These are phyloP conservation scores for Chloroceryle inda DNA, from an alignment of 2,797 vertebrate species.

Conservation along the genomic window DNA sequence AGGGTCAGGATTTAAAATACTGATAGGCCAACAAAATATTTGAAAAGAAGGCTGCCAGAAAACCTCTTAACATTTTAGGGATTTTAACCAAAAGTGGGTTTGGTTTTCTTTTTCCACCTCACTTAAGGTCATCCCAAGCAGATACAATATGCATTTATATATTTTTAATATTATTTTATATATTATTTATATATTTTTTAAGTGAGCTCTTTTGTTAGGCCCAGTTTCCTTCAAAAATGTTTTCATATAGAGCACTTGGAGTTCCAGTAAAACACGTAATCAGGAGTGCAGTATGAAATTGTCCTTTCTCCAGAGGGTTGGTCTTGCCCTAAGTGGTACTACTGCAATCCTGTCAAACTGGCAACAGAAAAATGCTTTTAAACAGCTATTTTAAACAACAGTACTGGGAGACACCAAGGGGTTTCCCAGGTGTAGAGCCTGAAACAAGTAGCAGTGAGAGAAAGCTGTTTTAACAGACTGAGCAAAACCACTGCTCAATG, in stretches of 20 bases:
- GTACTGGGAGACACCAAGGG: background rate
- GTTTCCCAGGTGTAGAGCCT: background rate
- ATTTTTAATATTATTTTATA: no score
- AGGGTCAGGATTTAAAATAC: background rate
- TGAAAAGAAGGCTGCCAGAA: background rate
- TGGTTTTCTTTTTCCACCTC: rapidly evolving
- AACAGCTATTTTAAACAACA: background rate
- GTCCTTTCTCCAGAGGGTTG: background rate
- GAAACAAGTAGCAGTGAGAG: background rate
- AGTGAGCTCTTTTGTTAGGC: background rate
- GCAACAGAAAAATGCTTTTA: background rate
- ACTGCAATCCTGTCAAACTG: background rate
- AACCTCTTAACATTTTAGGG: background rate
- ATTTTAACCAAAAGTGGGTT: background rate
- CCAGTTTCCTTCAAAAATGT: background rate
- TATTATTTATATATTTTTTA: background rate
- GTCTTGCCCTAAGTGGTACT: rapidly evolving
- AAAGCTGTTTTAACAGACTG: background rate
- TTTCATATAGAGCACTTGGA: background rate
- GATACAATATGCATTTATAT: background rate
- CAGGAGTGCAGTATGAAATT: background rate
- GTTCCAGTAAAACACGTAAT: background rate
- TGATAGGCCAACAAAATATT: background rate
- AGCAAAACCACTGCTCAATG: background rate
- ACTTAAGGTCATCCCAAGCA: background rate